phyloP scores from a whole-genome alignment of 2,113 vertebrate genomes.

The Cebidichthys violaceus region DNA sequence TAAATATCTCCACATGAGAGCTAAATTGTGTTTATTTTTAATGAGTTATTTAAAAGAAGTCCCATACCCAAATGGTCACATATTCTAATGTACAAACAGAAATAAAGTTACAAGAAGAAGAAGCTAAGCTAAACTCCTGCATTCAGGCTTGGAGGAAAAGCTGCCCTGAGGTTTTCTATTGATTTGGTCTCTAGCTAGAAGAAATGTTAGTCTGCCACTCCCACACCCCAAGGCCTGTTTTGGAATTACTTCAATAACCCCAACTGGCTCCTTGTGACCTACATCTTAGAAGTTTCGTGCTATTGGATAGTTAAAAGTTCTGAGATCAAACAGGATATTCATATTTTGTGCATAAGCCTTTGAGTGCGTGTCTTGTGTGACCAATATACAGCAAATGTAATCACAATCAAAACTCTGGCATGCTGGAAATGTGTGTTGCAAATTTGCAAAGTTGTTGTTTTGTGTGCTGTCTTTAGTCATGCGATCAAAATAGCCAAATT shows the following conservation, averaged over 20 bases:
- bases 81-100: not conserved
- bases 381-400: not conserved
- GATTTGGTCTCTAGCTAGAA: constrained; percentile 8
- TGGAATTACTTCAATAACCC: constrained; percentile 23
- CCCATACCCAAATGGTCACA: not conserved
- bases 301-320: not conserved
- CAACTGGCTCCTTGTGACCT: constrained; percentile 20
- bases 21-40: not conserved
- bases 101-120: constrained; percentile 1
- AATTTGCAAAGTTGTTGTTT: not conserved
- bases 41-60: not conserved
- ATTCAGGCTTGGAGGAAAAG: constrained; percentile 10
- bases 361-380: not conserved
- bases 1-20: not conserved
- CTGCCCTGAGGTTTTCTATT: constrained; percentile 31
- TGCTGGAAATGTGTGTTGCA: constrained; percentile 1
- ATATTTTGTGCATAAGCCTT: constrained; percentile 3
- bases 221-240: not conserved
- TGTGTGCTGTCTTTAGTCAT: constrained; percentile 2
- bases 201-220: constrained; percentile 3
- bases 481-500: not conserved
- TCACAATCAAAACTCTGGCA: not conserved
- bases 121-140: not conserved
- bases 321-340: constrained; percentile 5
- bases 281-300: constrained; percentile 9